Conservation (phyloP, 2,888 invertebrate genomes). For the Kryphioiulus occultus region DNA sequence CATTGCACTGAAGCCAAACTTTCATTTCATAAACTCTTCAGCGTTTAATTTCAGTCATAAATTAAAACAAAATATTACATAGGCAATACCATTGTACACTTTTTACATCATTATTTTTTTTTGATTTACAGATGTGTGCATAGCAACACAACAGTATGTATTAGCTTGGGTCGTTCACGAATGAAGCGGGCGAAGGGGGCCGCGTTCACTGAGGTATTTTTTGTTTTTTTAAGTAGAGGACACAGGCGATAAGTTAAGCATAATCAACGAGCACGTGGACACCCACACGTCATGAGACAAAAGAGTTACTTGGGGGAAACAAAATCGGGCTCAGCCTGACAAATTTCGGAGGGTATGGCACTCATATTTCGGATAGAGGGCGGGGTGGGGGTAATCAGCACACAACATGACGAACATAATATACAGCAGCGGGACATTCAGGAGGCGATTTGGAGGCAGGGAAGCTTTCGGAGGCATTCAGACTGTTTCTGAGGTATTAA, state of each 20-base stretch:
- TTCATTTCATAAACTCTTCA: conserved; percentile 17
- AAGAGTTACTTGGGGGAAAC: conserved; percentile 9
- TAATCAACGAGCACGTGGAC: conserved; percentile 2
- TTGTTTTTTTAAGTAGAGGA: conserved; percentile 24
- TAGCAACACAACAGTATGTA: conserved; percentile 40
- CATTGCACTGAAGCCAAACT: neutral
- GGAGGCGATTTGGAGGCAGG: conserved; percentile 29
- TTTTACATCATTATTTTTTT: conserved; percentile 36
- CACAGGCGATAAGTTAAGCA: conserved; percentile 27
- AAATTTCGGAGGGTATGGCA: conserved; percentile 3
- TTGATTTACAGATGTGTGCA: conserved; percentile 38
- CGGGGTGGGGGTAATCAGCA: neutral
- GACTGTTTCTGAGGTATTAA: neutral
- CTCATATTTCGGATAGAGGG: neutral
- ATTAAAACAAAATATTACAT: conserved; percentile 40
- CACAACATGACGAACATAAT: conserved; percentile 33
- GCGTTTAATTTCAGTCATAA: conserved; percentile 35
- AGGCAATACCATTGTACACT: conserved; percentile 38
- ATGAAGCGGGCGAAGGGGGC: neutral
- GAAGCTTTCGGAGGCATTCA: neutral
- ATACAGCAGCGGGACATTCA: conserved; percentile 27
- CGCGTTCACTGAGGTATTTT: conserved; percentile 21
- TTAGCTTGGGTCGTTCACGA: conserved; percentile 11
- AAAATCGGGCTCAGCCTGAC: neutral
- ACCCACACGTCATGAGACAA: conserved; percentile 36